Conservation (phyloP, 2,113 vertebrate species). For the Pteronura brasiliensis region DNA sequence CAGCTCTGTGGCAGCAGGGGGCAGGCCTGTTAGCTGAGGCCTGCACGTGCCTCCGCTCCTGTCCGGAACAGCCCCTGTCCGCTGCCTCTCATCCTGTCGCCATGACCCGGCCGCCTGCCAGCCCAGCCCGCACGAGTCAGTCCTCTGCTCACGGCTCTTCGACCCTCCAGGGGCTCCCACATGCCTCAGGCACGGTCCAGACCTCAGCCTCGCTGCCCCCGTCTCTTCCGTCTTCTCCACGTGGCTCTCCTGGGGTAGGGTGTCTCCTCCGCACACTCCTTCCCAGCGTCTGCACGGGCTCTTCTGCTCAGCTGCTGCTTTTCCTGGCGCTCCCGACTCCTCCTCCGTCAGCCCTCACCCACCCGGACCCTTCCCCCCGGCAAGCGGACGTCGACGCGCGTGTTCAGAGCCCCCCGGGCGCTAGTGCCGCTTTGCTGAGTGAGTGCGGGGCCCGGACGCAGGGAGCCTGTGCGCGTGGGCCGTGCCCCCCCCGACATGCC, state of each 20-base stretch:
- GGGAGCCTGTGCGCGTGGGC: background rate
- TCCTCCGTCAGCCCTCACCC: background rate
- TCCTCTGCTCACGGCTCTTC: background rate
- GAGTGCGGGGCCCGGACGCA: background rate
- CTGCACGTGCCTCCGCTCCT: background rate
- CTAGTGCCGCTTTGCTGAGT: background rate
- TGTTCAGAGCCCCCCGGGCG: background rate
- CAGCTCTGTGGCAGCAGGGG: background rate
- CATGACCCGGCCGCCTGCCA: background rate
- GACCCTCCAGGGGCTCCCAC: background rate
- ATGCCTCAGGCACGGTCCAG: background rate
- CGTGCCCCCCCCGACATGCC: rapidly evolving
- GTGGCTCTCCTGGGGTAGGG: background rate
- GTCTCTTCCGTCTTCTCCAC: background rate
- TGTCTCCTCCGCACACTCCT: too few species aligned
- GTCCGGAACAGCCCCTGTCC: too few species aligned
- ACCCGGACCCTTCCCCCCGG: too few species aligned
- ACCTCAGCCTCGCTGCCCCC: background rate
- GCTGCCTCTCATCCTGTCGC: background rate
- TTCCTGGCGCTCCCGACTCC: background rate
- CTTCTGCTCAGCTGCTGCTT: background rate
- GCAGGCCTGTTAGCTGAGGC: background rate
- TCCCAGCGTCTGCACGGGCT: too few species aligned
- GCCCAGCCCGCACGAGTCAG: too few species aligned
- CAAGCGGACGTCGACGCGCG: background rate